Evolutionary conservation across 2,888 invertebrate genomes (phyloP).

Genomic region (Ceraclea dissimilis): DNA sequence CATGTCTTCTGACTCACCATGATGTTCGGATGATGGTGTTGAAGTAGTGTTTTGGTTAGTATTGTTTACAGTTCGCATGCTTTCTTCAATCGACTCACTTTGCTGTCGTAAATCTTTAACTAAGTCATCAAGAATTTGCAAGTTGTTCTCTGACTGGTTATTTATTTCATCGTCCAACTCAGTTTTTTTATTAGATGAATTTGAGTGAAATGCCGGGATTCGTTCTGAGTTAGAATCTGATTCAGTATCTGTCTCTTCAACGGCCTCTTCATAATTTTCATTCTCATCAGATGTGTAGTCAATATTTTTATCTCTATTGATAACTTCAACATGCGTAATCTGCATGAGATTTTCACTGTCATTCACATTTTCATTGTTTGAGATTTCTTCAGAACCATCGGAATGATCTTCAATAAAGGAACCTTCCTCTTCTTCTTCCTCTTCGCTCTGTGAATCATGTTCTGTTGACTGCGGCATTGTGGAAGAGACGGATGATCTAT

Average conservation of each 20-base stretch:
- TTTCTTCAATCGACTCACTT: conserved; percentile 18
- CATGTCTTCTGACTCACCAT: not conserved
- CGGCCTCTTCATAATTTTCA: conserved; percentile 45
- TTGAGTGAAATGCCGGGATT: not conserved
- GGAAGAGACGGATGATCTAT: conserved; percentile 23
- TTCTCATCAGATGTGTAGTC: conserved; percentile 21
- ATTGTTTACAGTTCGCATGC: not conserved
- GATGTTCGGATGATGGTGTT: too few relatives aligned
- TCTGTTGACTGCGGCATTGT: conserved; percentile 22
- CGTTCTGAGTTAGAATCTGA: conserved; percentile 3
- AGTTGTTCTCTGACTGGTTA: conserved; percentile 26
- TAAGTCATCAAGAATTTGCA: conserved; percentile 44
- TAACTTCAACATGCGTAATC: conserved; percentile 31
- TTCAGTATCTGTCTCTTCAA: conserved; percentile 39
- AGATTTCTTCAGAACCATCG: too few relatives aligned
- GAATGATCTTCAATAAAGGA: conserved; percentile 5
- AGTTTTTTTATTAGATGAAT: not conserved
- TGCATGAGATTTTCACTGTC: conserved; percentile 27
- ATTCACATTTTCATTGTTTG: conserved; percentile 25
- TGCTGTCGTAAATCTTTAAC: conserved; percentile 29
- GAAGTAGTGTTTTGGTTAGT: not conserved
- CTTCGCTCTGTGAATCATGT: conserved; percentile 19
- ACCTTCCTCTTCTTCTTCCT: conserved; percentile 15
- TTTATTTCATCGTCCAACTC: not conserved
- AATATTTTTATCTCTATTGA: not conserved